Conservation (phyloP, 1,140 invertebrate genomes). For the Coptotermes formosanus region DNA sequence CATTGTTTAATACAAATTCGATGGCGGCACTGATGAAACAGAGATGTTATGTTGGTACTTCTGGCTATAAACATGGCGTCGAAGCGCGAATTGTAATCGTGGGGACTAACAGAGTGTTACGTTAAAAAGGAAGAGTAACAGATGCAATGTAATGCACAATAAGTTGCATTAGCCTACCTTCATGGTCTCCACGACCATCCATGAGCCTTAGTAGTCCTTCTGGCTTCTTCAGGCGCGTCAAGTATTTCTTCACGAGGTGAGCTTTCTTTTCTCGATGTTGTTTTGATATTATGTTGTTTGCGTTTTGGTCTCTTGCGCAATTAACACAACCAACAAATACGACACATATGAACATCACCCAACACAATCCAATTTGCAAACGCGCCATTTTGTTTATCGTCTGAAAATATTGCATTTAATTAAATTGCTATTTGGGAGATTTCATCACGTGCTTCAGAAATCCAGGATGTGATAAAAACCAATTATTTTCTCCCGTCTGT, state of each 20-base stretch:
- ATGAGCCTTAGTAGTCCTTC: conserved; percentile 70
- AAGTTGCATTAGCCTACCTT: conserved; percentile 55
- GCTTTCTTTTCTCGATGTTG: conserved; percentile 46
- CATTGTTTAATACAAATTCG: too few relatives aligned
- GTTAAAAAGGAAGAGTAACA: background rate
- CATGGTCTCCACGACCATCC: conserved; percentile 61
- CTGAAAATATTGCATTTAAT: background rate
- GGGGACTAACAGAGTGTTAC: background rate
- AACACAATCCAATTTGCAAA: background rate
- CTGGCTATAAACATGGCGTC: background rate
- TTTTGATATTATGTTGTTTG: background rate
- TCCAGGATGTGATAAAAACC: too few relatives aligned
- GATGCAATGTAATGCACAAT: background rate
- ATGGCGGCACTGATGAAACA: too few relatives aligned
- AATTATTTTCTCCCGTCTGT: too few relatives aligned
- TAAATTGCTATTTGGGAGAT: too few relatives aligned
- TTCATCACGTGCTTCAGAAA: too few relatives aligned
- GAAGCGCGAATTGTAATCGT: background rate
- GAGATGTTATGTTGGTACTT: background rate
- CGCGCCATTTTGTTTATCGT: background rate
- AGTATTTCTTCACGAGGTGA: conserved; percentile 49
- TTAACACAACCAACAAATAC: background rate
- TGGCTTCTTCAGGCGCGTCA: conserved; percentile 58
- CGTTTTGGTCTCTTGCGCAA: conserved; percentile 21
- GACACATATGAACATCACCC: background rate